Evolutionary conservation across 2,113 vertebrate species (phyloP).

Genomic region (Thalassoma bifasciatum): DNA sequence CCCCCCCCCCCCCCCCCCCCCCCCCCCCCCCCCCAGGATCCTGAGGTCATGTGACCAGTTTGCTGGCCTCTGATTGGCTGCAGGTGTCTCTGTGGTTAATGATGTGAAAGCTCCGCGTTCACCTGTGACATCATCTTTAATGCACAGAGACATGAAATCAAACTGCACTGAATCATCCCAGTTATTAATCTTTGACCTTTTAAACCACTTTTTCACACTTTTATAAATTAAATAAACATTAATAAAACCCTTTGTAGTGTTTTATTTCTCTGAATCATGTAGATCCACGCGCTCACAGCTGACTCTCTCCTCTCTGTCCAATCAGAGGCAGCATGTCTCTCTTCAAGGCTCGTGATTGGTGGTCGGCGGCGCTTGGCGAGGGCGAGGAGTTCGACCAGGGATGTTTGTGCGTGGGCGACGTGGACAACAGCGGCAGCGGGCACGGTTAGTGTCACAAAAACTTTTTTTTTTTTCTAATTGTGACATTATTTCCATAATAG

Average conservation of each 20-base stretch:
- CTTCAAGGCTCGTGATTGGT: slow-evolving; percentile 99
- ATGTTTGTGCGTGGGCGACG: slow-evolving; percentile 92
- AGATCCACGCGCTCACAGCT: neutral
- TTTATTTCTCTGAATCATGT: no score
- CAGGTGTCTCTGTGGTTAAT: slow-evolving; percentile 10
- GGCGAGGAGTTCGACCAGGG: slow-evolving; percentile 98
- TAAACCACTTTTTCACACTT: no score
- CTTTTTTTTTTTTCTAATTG: no score
- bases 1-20: slow-evolving; percentile 15
- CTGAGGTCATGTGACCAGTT: slow-evolving; percentile 61
- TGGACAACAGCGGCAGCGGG: slow-evolving; percentile 92
- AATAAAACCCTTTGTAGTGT: no score
- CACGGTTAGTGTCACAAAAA: slow-evolving; percentile 91
- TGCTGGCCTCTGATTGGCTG: slow-evolving; percentile 20
- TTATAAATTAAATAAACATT: no score
- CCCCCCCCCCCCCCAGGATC: slow-evolving; percentile 4
- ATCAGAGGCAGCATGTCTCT: slow-evolving; percentile 90
- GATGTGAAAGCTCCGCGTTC: neutral
- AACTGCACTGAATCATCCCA: no score
- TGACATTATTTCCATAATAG: no score
- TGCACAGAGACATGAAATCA: no score
- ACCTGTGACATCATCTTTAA: no score
- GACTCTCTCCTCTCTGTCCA: slow-evolving; percentile 45
- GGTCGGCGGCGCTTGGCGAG: slow-evolving; percentile 90
- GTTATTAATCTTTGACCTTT: no score